A percentile compares a stretch with the other conserved stretches of the same genome.
phyloP scores from a whole-genome alignment of 2,797 vertebrate genomes.

The Acestrorhynchus altus region DNA sequence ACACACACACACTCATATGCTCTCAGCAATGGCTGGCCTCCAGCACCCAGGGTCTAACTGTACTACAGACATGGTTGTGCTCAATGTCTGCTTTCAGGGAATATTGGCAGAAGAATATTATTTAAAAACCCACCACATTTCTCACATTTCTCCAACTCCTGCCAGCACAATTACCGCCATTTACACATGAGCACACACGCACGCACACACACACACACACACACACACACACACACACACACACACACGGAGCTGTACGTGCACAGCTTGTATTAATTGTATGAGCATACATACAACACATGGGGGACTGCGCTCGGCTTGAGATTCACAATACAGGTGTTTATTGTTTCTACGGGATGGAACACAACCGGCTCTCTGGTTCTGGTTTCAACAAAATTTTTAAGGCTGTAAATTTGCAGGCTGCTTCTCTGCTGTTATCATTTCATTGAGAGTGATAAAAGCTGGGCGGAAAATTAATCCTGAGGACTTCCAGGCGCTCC shows the following conservation, averaged over 20 bases:
- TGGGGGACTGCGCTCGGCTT: conserved; percentile 72
- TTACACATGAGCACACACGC: conserved; percentile 15
- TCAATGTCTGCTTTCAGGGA: conserved; percentile 83
- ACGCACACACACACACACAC: conserved; percentile 31
- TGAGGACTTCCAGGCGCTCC: conserved; percentile 37
- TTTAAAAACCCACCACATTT: conserved; percentile 77
- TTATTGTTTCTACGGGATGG: conserved; percentile 74
- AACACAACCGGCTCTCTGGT: conserved; percentile 38
- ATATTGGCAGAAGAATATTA: conserved; percentile 79
- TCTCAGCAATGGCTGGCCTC: conserved; percentile 61
- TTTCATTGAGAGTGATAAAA: conserved; percentile 2
- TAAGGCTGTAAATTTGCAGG: conserved; percentile 15
- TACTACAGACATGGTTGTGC: conserved; percentile 58
- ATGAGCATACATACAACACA: conserved; percentile 52
- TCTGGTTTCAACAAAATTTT: conserved; percentile 6
- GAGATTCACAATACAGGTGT: conserved; percentile 71
- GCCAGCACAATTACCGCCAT: conserved; percentile 60
- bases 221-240: conserved; percentile 16
- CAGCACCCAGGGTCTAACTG: conserved; percentile 43
- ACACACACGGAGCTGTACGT: background rate
- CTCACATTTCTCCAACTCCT: conserved; percentile 77
- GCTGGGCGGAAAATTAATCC: conserved; percentile 18
- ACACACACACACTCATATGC: conserved; percentile 42
- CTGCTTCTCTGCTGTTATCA: conserved; percentile 26
- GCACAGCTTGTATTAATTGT: conserved; percentile 38